Evolutionary conservation across 1,140 invertebrate species (phyloP).

Genomic region (Musca vetustissima): DNA sequence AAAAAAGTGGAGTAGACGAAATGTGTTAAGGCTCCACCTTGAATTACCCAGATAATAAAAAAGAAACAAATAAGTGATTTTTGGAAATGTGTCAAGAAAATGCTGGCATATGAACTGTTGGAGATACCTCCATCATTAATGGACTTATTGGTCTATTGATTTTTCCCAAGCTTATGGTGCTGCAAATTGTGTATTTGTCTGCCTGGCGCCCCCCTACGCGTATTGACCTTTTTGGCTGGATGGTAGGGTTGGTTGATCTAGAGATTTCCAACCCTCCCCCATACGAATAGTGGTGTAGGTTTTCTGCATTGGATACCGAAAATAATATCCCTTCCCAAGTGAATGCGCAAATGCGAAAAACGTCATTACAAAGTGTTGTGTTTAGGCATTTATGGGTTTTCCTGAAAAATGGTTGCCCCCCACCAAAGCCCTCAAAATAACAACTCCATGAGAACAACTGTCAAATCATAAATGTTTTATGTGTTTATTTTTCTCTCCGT

Average conservation of each 20-base stretch:
- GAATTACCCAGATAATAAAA: neutral
- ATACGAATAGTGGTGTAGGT: neutral
- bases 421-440: no score
- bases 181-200: neutral
- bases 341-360: slow-evolving; percentile 10
- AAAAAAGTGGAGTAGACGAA: neutral
- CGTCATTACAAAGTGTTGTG: neutral
- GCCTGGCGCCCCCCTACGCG: neutral
- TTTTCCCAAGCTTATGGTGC: neutral
- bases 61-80: no score
- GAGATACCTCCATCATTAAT: no score
- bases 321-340: neutral
- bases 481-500: neutral
- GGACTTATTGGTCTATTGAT: no score
- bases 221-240: slow-evolving; percentile 5
- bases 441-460: no score
- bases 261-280: neutral
- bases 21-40: neutral
- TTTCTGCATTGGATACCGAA: slow-evolving; percentile 15
- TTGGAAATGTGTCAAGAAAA: no score
- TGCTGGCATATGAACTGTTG: no score
- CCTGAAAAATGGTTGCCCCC: no score
- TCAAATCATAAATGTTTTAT: neutral
- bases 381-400: no score
- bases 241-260: neutral